Evolutionary conservation across 2,797 vertebrate species (phyloP).

Genomic region (Apodemus agrarius): DNA sequence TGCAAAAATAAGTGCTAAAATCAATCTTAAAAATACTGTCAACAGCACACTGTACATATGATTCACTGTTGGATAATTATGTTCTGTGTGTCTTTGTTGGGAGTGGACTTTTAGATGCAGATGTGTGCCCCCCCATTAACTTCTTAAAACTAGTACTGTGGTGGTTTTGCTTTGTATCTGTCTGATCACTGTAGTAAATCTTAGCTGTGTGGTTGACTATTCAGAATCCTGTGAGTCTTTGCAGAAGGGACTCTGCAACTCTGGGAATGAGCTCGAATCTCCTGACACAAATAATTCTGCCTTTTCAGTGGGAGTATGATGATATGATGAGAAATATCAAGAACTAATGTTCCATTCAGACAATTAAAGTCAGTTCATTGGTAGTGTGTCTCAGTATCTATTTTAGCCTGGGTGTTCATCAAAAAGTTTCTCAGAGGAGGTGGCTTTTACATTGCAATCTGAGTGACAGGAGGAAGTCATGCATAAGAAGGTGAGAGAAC

Average conservation of each 20-base stretch:
- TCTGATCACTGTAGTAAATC: neutral
- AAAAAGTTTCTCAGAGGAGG: constrained; percentile 30
- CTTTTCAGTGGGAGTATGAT: neutral
- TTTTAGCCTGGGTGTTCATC: neutral
- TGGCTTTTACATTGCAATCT: constrained; percentile 34
- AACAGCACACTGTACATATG: neutral
- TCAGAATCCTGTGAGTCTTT: neutral
- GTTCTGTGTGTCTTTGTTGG: neutral
- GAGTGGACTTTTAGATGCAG: neutral
- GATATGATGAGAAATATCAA: neutral
- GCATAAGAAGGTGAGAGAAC: neutral
- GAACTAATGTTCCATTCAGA: constrained; percentile 21
- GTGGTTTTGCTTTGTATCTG: neutral
- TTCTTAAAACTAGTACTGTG: neutral
- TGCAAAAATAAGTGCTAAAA: too few relatives aligned
- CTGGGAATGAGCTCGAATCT: neutral
- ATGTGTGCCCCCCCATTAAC: neutral
- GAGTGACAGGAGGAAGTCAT: neutral
- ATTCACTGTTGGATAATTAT: neutral
- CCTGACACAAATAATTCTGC: neutral
- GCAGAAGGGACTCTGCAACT: neutral
- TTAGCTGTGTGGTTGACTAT: neutral
- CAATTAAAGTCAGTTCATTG: neutral
- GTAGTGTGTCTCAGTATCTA: neutral
- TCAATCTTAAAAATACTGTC: neutral